phyloP scores from a whole-genome alignment of 2,113 vertebrate species.

The Hemicordylus capensis region DNA sequence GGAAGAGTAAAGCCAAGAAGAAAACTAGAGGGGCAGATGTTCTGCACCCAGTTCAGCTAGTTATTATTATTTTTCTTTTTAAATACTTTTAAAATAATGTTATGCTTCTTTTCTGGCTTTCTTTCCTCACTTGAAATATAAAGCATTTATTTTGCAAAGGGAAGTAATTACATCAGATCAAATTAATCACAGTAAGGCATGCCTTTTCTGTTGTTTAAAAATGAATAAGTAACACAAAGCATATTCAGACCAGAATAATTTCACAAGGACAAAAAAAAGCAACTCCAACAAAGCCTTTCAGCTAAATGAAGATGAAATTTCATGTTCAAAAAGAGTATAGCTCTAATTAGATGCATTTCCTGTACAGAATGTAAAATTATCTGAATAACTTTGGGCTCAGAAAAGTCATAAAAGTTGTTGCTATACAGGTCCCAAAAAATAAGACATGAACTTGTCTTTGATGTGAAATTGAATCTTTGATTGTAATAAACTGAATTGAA shows the following conservation, averaged over 20 bases:
- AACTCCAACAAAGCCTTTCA: background rate
- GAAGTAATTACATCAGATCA: background rate
- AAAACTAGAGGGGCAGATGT: too few relatives aligned
- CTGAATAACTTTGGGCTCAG: background rate
- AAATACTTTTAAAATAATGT: too few relatives aligned
- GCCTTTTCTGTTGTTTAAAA: background rate
- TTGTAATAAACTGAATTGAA: too few relatives aligned
- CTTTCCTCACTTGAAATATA: background rate
- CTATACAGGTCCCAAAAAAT: too few relatives aligned
- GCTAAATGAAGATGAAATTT: background rate
- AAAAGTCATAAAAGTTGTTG: too few relatives aligned
- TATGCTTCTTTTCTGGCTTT: background rate
- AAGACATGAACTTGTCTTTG: too few relatives aligned
- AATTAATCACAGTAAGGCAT: background rate
- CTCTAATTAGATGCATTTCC: background rate
- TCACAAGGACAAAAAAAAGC: background rate
- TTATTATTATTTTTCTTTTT: too few relatives aligned
- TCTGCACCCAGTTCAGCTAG: too few relatives aligned
- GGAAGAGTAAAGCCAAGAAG: too few relatives aligned
- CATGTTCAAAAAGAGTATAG: background rate
- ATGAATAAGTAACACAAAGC: background rate
- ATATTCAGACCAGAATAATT: background rate
- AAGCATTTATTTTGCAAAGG: background rate
- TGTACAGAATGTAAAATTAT: background rate
- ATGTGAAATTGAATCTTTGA: too few relatives aligned